A percentile compares a stretch with the other conserved stretches of the same genome.
Evolutionary conservation across 2,888 invertebrate genomes (phyloP).

Genomic region (Caenorhabditis sinica): DNA sequence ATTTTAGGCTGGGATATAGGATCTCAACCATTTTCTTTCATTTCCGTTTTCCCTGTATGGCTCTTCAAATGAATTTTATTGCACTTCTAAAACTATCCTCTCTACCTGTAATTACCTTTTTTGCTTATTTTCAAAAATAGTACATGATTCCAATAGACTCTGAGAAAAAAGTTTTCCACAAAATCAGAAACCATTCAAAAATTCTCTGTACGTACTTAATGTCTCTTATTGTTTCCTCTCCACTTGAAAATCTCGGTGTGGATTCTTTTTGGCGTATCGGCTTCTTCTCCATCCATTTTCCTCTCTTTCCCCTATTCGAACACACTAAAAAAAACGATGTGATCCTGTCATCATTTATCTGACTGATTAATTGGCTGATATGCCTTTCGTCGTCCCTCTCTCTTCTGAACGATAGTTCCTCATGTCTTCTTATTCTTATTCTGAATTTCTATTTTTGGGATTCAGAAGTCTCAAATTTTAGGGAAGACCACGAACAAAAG

Average conservation of each 20-base stretch:
- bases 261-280: slow-evolving; percentile 28
- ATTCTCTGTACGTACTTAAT: slow-evolving; percentile 15
- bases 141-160: background rate
- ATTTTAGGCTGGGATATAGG: too few relatives aligned
- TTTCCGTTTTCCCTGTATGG: too few relatives aligned
- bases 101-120: too few relatives aligned
- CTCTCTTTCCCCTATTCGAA: background rate
- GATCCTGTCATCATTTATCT: slow-evolving; percentile 57
- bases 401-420: background rate
- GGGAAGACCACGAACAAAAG: slow-evolving; percentile 4
- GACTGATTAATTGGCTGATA: slow-evolving; percentile 55
- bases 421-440: background rate
- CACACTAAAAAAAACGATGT: slow-evolving; percentile 30
- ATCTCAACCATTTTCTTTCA: too few relatives aligned
- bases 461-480: slow-evolving; percentile 1
- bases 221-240: slow-evolving; percentile 8
- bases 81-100: too few relatives aligned
- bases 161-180: too few relatives aligned
- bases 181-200: too few relatives aligned
- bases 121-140: too few relatives aligned
- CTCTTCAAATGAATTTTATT: too few relatives aligned
- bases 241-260: slow-evolving; percentile 44
- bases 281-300: slow-evolving; percentile 7
- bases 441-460: slow-evolving; percentile 2
- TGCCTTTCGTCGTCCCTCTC: slow-evolving; percentile 9